Conservation (phyloP, 2,113 vertebrate species). For the Calonectris borealis region DNA sequence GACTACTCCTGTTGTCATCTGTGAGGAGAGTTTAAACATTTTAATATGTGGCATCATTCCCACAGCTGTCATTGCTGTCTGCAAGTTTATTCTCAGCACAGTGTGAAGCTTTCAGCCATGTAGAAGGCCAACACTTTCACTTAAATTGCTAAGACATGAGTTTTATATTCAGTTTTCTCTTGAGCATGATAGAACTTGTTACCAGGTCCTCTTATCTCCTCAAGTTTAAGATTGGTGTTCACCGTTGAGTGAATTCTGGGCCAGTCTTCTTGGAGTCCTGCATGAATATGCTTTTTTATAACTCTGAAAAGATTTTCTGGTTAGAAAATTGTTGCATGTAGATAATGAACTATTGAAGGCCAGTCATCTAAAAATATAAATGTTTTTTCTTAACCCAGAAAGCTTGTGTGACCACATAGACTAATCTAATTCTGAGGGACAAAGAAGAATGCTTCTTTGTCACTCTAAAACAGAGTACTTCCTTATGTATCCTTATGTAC, state of each 20-base stretch:
- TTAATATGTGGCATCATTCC: constrained; percentile 75
- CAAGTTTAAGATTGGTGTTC: background rate
- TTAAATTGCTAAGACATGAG: constrained; percentile 69
- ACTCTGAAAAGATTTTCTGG: background rate
- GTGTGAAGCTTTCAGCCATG: constrained; percentile 75
- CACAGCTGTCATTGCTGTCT: constrained; percentile 78
- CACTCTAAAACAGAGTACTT: background rate
- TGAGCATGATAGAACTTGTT: constrained; percentile 34
- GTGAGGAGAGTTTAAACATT: constrained; percentile 62
- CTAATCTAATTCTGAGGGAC: background rate
- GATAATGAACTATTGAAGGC: background rate
- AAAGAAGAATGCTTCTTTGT: background rate
- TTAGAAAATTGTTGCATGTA: background rate
- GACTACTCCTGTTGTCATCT: constrained; percentile 61
- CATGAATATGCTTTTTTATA: background rate
- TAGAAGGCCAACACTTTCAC: constrained; percentile 75
- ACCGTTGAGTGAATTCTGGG: background rate
- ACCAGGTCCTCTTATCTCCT: constrained; percentile 11
- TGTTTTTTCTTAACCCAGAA: background rate
- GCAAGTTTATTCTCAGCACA: constrained; percentile 78
- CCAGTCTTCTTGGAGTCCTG: background rate
- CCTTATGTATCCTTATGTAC: background rate
- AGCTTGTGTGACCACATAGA: background rate
- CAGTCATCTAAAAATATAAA: background rate
- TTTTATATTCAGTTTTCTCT: constrained; percentile 69